Base-by-base conservation (phyloP, 2,888 invertebrate species). In the Macrophya alboannulata region DNA sequence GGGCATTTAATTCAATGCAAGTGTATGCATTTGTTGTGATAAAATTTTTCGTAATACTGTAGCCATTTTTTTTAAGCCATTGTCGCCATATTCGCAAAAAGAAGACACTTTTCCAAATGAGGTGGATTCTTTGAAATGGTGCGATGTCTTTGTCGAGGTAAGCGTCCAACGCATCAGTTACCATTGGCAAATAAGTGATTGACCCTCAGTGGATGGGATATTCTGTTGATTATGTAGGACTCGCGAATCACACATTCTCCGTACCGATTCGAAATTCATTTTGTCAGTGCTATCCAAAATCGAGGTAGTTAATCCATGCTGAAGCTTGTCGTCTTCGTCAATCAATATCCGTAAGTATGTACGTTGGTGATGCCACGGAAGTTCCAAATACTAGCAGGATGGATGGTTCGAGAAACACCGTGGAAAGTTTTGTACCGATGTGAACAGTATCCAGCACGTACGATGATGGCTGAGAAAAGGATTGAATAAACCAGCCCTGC, bases 381-480 rank as follows among this genome's bases (percentile, higher is more conserved):
- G 83, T 85, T 21, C 88, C 87, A 85, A 88, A 86, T 43, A 55
- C 62, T 40, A 88, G 37, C 10, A 68, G 21, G 31, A 87, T 65
- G 68, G 86, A 85, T 45, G 86, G 45, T 51, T 88, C 87, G 43
- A 88, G 84, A 31, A 88, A 59, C 68, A 87, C 51, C 55, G 87
- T 87, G 86, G 86, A 86, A 3, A 88, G 25, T 86, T 87, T 87
- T 17, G 88, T 88, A 17, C 72, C 86, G 37, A 88, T 88, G 83
- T 88, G 87, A 31, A 88, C 85, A 21, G 87, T 68, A 68, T 68
- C 68, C 37, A 37, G 68, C 68, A 37, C 68, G 68, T 68, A 68
- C 68, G 37, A 68, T 88, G 72, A 87, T 84, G 81, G 43, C 71
- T 59, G 59, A 40, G 45, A 10, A 74, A 55, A 37, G 25, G 48